Evolutionary conservation across 2,113 vertebrate genomes (phyloP).

Genomic region (Grallaria varia): DNA sequence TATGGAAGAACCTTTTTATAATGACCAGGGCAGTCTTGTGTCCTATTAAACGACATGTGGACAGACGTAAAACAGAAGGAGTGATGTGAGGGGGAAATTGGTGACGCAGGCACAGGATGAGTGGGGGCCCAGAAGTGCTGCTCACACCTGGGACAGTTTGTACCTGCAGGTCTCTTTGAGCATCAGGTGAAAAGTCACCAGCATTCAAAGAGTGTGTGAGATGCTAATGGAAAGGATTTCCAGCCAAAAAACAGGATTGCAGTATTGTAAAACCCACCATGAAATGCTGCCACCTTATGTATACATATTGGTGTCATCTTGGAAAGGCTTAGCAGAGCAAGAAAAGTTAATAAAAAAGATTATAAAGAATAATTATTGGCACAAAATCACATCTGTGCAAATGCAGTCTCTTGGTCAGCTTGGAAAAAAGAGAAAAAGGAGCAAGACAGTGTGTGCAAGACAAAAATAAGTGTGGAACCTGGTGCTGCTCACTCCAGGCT

Average conservation of each 20-base stretch:
- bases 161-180: neutral
- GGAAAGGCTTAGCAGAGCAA: neutral
- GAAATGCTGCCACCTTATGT: neutral
- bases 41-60: neutral
- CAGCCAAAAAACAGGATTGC: neutral
- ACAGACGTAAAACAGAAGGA: neutral
- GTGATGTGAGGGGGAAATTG: fast-evolving
- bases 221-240: neutral
- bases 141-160: neutral
- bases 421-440: neutral
- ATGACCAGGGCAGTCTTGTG: fast-evolving
- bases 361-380: neutral
- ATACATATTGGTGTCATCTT: neutral
- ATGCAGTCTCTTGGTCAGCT: neutral
- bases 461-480: neutral
- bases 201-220: neutral
- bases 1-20: neutral
- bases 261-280: neutral
- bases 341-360: neutral
- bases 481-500: neutral
- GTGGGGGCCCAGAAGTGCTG: neutral
- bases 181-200: neutral
- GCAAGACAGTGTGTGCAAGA: neutral
- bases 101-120: neutral
- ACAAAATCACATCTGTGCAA: neutral